A percentile compares a stretch with the other conserved stretches of the same genome.
phyloP scores from a whole-genome alignment of 2,888 invertebrate genomes.

The Tetranychus piercei region DNA sequence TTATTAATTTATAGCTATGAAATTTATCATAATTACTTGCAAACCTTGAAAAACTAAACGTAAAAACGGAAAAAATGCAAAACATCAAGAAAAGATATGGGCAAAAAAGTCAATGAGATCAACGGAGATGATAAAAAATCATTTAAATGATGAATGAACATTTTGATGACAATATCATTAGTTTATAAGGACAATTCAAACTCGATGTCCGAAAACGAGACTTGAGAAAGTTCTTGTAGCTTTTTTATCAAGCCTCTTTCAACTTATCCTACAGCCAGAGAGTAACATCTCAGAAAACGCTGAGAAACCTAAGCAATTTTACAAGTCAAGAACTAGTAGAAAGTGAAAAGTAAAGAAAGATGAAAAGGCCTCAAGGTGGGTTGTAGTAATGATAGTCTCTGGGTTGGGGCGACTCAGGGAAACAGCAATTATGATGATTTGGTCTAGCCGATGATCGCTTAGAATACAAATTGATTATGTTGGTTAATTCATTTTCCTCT shows the following conservation, averaged over 20 bases:
- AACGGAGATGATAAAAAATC: background rate
- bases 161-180: background rate
- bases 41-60: too few species aligned
- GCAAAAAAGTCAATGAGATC: background rate
- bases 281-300: background rate
- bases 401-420: background rate
- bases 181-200: background rate
- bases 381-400: background rate
- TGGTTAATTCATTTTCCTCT: background rate
- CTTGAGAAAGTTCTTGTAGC: background rate
- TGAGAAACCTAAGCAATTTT: too few species aligned
- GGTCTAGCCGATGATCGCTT: background rate
- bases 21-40: too few species aligned
- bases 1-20: too few species aligned
- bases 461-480: conserved; percentile 1
- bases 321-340: too few species aligned
- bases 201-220: background rate
- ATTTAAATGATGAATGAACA: background rate
- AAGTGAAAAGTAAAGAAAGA: background rate
- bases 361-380: background rate
- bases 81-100: too few species aligned
- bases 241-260: too few species aligned
- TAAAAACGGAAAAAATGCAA: too few species aligned
- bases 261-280: background rate
- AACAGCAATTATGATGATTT: background rate